Evolutionary conservation across 2,888 invertebrate genomes (phyloP).

Genomic region (Cheilosia grossa): DNA sequence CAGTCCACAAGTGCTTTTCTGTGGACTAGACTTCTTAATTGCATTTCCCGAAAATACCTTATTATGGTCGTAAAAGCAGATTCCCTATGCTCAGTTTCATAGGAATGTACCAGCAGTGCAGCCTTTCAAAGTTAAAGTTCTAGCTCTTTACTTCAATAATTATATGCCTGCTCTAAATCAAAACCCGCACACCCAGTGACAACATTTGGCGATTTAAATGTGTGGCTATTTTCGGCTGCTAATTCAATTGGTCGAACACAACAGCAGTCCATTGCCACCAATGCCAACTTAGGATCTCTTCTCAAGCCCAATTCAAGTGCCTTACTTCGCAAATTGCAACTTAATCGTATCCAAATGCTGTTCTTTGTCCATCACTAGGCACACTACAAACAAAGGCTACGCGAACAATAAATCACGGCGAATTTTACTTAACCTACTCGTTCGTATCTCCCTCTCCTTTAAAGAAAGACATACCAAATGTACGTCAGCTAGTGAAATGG

Average conservation of each 20-base stretch:
- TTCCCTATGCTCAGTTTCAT: too few relatives aligned
- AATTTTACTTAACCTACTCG: constrained; percentile 31
- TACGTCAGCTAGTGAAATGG: constrained; percentile 53
- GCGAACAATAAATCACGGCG: constrained; percentile 41
- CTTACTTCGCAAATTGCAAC: constrained; percentile 25
- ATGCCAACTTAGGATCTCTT: neutral
- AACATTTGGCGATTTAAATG: too few relatives aligned
- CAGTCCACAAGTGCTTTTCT: too few relatives aligned
- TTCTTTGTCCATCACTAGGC: constrained; percentile 30
- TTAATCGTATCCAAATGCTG: constrained; percentile 53
- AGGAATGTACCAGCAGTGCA: too few relatives aligned
- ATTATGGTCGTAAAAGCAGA: too few relatives aligned
- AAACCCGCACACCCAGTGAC: too few relatives aligned
- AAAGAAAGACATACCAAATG: neutral
- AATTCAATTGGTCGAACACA: constrained; percentile 4
- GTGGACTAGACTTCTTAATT: too few relatives aligned
- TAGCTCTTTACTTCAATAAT: too few relatives aligned
- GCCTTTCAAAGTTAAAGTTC: too few relatives aligned
- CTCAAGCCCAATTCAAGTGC: constrained; percentile 31
- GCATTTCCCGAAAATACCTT: too few relatives aligned
- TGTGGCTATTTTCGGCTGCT: neutral
- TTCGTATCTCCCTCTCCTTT: neutral
- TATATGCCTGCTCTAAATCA: too few relatives aligned
- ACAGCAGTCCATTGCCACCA: neutral
- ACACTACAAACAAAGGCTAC: constrained; percentile 36